phyloP scores from a whole-genome alignment of 2,113 vertebrate genomes.

The Hippocampus zosterae region DNA sequence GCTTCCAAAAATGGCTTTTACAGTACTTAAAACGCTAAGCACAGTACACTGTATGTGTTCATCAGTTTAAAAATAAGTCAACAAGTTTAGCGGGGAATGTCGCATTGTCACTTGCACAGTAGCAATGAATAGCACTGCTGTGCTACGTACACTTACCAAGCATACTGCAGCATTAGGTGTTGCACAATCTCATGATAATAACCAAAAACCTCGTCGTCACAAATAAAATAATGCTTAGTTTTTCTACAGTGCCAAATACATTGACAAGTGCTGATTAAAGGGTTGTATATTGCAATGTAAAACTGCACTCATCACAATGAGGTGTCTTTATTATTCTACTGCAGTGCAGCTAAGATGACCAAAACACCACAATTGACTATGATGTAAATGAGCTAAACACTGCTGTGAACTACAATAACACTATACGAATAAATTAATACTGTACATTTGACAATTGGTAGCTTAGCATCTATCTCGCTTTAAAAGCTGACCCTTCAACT shows the following conservation, averaged over 20 bases:
- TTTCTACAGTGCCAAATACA: not conserved
- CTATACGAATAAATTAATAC: not conserved
- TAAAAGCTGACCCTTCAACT: not conserved
- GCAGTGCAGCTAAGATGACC: not conserved
- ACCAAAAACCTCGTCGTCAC: not conserved
- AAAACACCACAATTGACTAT: constrained; percentile 10
- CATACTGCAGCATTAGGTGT: not conserved
- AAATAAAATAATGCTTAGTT: not conserved
- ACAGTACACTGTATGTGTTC: not conserved
- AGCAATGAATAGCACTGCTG: not conserved
- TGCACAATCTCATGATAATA: not conserved
- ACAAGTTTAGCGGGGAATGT: constrained; percentile 22
- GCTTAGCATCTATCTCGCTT: not conserved
- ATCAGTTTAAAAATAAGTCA: not conserved
- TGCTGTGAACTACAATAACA: not conserved
- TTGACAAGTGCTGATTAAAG: not conserved
- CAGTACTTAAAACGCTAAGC: not conserved
- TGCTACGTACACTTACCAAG: not conserved
- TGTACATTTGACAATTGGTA: not conserved
- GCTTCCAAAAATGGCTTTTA: not conserved
- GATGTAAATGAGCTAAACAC: not conserved
- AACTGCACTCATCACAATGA: constrained; percentile 9
- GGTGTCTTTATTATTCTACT: not conserved
- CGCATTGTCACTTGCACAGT: constrained; percentile 17
- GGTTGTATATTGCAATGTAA: not conserved